Percentiles rank a stretch among this genome's conserved stretches.
These are phyloP conservation scores for Calosoma granatense DNA, from an alignment of 1,140 invertebrate species.

Conservation along the genomic window DNA sequence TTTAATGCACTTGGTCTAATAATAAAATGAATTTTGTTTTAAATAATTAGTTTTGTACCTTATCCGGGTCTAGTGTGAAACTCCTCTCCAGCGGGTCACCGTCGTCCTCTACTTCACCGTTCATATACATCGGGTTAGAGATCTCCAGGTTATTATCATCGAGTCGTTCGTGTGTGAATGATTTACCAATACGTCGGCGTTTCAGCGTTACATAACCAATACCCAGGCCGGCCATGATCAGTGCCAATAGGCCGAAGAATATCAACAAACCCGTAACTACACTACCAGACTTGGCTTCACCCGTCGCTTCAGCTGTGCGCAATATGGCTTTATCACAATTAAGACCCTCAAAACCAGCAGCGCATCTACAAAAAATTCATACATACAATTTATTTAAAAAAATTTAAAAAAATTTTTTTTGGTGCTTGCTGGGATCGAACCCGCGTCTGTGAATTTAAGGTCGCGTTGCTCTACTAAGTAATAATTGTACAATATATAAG, in stretches of 20 bases:
- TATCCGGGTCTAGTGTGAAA: constrained; percentile 46
- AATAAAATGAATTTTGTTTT: too few species aligned
- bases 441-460: too few species aligned
- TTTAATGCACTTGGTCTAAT: too few species aligned
- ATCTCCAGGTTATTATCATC: constrained; percentile 68
- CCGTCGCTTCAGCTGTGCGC: neutral
- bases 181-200: constrained; percentile 42
- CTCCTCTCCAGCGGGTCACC: constrained; percentile 39
- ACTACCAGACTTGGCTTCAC: constrained; percentile 21
- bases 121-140: constrained; percentile 74
- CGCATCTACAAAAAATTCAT: constrained; percentile 17
- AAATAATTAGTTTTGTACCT: too few species aligned
- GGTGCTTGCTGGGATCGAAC: too few species aligned
- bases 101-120: constrained; percentile 54
- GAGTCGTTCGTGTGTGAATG: constrained; percentile 68
- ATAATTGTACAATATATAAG: too few species aligned
- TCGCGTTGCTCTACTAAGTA: too few species aligned
- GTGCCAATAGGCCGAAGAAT: constrained; percentile 11
- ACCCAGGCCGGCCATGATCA: constrained; percentile 13
- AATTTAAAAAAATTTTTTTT: neutral
- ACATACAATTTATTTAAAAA: neutral
- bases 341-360: constrained; percentile 11
- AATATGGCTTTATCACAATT: constrained; percentile 12
- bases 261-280: constrained; percentile 9
- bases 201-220: constrained; percentile 23